Base-by-base conservation (phyloP, 2,888 invertebrate species). In the Plusia festucae region DNA sequence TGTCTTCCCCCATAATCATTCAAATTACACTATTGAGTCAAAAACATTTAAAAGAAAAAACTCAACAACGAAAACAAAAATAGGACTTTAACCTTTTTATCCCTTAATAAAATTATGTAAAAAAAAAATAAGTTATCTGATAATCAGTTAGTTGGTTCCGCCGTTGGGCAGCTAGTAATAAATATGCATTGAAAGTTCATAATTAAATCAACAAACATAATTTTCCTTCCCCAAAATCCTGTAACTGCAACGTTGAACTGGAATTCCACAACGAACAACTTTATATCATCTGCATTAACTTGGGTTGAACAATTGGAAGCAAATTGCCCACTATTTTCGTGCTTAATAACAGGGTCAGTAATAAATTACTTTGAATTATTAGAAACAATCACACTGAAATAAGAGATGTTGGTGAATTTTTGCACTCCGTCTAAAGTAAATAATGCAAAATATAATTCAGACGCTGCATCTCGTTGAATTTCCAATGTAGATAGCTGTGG, bases 361-460 rank as follows among this genome's bases (percentile, higher is more conserved):
- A 70, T 65, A 74, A 65, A 73, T 70, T 70, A 60, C 15, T 40
- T 24, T 73, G 52, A 51, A 70, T 70, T 74, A 70, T 70, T 62
- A 65, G 57, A 54, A 53, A 20, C 70, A 74, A 74, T 74, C 65
- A 60, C 53, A 44, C 30, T 57, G 75, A 62, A 70, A 74, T 68
- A 60, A 68, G 52, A 15, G 60, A 65, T 51, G 65, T 65, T 60
- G 62, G 46, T 18, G 53, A 62, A 74, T 70, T 65, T 57, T 73
- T 55, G 55, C 57, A 22, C 52, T 65, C 64, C 52, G 24, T 44
- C 59, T 20, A 44, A 52, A 27, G 60, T 74, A 73, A 73, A 74
- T 73, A 73, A 73, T 73, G 70, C 73, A 73, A 57, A 70, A 60
- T 63, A 65, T 74, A 74, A 73, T 74, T 70, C 60, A 60, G 53